Evolutionary conservation across 1,140 invertebrate genomes (phyloP), one percentile per base, ranked within the genome.

Genomic region (Drosophila parabipectinata): DNA sequence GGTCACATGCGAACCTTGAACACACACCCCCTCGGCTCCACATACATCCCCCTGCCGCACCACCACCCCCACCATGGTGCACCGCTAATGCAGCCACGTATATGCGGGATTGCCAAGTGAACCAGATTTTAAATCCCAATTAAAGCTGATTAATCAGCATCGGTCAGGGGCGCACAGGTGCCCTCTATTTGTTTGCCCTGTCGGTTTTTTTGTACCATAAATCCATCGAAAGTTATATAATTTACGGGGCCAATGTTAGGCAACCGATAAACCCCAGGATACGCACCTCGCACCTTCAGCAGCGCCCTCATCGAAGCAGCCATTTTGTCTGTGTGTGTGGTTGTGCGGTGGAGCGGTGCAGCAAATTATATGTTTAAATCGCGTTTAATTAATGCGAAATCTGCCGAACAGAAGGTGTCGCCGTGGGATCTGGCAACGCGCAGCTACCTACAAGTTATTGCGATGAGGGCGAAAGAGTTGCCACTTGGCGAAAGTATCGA

Each of bases 1-100:
- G 79, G 83, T 88, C 83, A 88, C 83, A 88, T 88, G 83, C 67
- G 76, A 72, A 88, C 83, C 83, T 88, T 88, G 79, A 88, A 79
- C 84, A 63, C 52, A 54, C 44, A 51, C 41, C 10, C 44, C 44
- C 8, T 44, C 57, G 32, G 7, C 54, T 3, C 55, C 52, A 9
- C 15, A 8, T 8, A 10, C 21, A 44, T 8, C 32, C 37, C 21
- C 68, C 28, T 15, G 12, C 18, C 48, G 26, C 30, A 26, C 14
- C 28, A 21, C 8, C 32, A 7, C 56, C 26, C 28, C 34, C 12
- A 14, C 52, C 3, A n/a, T n/a, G 34, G 3, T 45, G n/a, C 34
- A 54, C 26, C 9, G 28, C 30, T 51, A 24, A 15, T 32, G 24
- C 24, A 41, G 82, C 74, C 82, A 87, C 82, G 82, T 87, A 67